phyloP scores from a whole-genome alignment of 2,797 vertebrate species.

The Peromyscus eremicus region DNA sequence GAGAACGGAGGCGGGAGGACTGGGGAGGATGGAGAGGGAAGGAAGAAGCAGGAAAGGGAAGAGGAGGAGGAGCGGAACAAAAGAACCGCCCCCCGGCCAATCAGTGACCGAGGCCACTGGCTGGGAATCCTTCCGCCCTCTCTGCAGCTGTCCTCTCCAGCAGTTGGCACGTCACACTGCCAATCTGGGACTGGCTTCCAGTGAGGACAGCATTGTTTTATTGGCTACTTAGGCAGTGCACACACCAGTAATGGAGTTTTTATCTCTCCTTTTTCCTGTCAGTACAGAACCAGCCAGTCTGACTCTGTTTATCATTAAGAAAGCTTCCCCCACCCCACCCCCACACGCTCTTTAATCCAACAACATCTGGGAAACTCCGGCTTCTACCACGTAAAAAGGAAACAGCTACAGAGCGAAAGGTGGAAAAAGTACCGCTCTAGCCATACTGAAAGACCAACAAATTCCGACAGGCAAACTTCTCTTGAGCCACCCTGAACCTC shows the following conservation, averaged over 20 bases:
- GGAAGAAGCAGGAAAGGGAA: not conserved
- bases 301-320: slow-evolving; percentile 88
- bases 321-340: slow-evolving; percentile 78
- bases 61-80: not conserved
- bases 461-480: slow-evolving; percentile 47
- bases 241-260: slow-evolving; percentile 84
- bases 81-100: not conserved
- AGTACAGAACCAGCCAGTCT: slow-evolving; percentile 86
- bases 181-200: slow-evolving; percentile 79
- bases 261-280: slow-evolving; percentile 88
- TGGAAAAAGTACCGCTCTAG: slow-evolving; percentile 53
- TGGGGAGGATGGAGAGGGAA: not conserved
- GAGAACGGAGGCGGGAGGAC: not conserved
- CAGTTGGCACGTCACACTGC: slow-evolving; percentile 80
- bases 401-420: slow-evolving; percentile 83
- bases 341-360: slow-evolving; percentile 86
- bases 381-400: slow-evolving; percentile 76
- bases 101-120: slow-evolving; percentile 24
- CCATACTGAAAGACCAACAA: slow-evolving; percentile 27
- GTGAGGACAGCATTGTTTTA: slow-evolving; percentile 81
- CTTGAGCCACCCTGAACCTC: not conserved
- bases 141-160: slow-evolving; percentile 79
- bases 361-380: slow-evolving; percentile 89
- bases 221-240: slow-evolving; percentile 79
- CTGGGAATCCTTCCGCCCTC: slow-evolving; percentile 60